Evolutionary conservation across 2,888 invertebrate species (phyloP).

Genomic region (Drosophila nigritarsus): DNA sequence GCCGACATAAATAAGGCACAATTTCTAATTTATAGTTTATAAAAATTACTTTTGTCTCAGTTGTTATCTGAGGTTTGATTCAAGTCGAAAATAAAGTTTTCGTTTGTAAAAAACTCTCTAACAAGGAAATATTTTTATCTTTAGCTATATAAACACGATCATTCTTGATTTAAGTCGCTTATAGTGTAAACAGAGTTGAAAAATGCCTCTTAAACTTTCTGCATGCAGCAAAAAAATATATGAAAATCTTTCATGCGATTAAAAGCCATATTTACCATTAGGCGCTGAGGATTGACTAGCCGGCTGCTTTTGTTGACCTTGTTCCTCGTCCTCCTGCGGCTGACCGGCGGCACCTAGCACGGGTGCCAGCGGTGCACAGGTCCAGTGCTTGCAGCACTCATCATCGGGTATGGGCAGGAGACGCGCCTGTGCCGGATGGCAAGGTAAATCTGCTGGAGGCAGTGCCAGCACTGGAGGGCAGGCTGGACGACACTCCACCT

Average conservation of each 20-base stretch:
- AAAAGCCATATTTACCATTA: constrained; percentile 75
- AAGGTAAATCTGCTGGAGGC: constrained; percentile 91
- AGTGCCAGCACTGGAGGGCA: constrained; percentile 91
- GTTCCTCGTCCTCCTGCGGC: constrained; percentile 30
- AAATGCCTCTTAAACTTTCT: neutral
- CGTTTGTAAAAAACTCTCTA: neutral
- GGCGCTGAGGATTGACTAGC: constrained; percentile 19
- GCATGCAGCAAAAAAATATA: constrained; percentile 38
- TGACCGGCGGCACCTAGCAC: constrained; percentile 40
- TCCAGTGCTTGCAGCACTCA: constrained; percentile 94
- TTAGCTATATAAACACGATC: neutral
- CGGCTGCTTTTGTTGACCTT: constrained; percentile 16
- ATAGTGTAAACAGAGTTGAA: constrained; percentile 13
- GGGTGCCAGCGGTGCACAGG: constrained; percentile 86
- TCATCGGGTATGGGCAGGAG: constrained; percentile 90
- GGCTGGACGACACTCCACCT: constrained; percentile 92
- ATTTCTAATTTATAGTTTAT: neutral
- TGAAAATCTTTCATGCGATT: constrained; percentile 22
- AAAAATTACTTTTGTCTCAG: neutral
- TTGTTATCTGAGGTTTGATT: neutral
- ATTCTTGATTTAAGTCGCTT: neutral
- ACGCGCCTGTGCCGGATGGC: constrained; percentile 89
- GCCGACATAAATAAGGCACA: neutral
- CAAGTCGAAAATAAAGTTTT: neutral
- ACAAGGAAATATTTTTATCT: neutral